Percentiles rank a stretch among this genome's conserved stretches.
These are phyloP conservation scores for Agrotis exclamationis DNA, from an alignment of 2,888 invertebrate species.

Conservation along the genomic window DNA sequence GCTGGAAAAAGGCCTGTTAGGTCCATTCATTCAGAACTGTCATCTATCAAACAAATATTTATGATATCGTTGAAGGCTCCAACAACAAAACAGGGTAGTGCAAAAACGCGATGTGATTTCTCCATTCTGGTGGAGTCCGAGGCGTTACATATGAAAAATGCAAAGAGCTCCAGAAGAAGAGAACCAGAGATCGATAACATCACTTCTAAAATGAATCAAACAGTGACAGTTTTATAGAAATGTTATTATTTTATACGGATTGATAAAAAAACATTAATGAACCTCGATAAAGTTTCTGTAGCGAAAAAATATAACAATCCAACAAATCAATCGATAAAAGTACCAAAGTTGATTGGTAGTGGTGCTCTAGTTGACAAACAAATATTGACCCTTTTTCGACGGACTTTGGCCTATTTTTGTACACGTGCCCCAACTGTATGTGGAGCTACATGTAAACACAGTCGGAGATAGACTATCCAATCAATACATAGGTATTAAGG, in stretches of 20 bases:
- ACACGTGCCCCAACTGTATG: background rate
- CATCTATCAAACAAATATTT: background rate
- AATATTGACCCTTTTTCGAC: background rate
- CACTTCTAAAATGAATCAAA: background rate
- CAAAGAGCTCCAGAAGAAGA: background rate
- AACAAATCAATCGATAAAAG: background rate
- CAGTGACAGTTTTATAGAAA: background rate
- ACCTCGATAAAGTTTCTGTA: background rate
- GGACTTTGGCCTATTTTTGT: background rate
- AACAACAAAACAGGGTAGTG: no score
- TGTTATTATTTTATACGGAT: background rate
- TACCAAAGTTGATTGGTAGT: background rate
- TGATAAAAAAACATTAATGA: background rate
- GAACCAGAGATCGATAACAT: background rate
- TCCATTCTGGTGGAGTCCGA: no score
- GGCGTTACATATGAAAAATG: background rate
- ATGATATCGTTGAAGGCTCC: background rate
- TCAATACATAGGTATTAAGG: slow-evolving; percentile 32
- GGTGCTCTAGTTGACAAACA: background rate
- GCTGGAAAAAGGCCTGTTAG: background rate
- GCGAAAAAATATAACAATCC: background rate
- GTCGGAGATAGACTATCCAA: background rate
- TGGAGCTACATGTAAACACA: background rate
- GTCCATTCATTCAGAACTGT: no score
- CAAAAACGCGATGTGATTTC: no score